phyloP scores from a whole-genome alignment of 2,113 vertebrate genomes.

The Trematomus loennbergii region DNA sequence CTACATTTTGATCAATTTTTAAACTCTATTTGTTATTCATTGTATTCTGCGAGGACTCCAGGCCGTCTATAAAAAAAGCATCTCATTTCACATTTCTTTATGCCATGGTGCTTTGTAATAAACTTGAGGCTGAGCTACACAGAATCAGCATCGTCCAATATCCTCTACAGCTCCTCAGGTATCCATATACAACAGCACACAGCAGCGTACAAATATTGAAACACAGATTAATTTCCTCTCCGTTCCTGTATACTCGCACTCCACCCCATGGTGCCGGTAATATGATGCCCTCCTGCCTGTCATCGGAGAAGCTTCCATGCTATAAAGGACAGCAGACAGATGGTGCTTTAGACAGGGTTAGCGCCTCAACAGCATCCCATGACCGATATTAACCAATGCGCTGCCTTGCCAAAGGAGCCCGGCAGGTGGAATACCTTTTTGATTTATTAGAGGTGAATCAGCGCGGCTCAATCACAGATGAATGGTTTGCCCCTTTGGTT shows the following conservation, averaged over 20 bases:
- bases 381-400: conserved; percentile 45
- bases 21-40: conserved; percentile 50
- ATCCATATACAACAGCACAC: conserved; percentile 45
- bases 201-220: conserved; percentile 56
- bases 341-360: conserved; percentile 60
- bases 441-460: conserved; percentile 62
- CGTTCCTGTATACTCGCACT: conserved; percentile 27
- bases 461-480: conserved; percentile 64
- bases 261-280: conserved; percentile 49
- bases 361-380: conserved; percentile 40
- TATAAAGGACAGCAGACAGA: conserved; percentile 56
- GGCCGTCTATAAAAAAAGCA: conserved; percentile 39
- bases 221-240: conserved; percentile 56
- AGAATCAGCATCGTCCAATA: conserved; percentile 40
- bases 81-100: conserved; percentile 46
- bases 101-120: conserved; percentile 45
- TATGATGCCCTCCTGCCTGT: conserved; percentile 42
- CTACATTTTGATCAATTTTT: conserved; percentile 23
- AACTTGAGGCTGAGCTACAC: conserved; percentile 29
- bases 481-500: conserved; percentile 57
- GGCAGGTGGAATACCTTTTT: conserved; percentile 40
- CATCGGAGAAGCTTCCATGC: conserved; percentile 23
- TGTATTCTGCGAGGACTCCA: conserved; percentile 26
- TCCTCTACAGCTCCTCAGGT: conserved; percentile 57
- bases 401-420: conserved; percentile 40